A percentile compares a stretch with the other conserved stretches of the same genome.
Evolutionary conservation across 2,888 invertebrate species (phyloP).

Genomic region (Sminthurides aquaticus): DNA sequence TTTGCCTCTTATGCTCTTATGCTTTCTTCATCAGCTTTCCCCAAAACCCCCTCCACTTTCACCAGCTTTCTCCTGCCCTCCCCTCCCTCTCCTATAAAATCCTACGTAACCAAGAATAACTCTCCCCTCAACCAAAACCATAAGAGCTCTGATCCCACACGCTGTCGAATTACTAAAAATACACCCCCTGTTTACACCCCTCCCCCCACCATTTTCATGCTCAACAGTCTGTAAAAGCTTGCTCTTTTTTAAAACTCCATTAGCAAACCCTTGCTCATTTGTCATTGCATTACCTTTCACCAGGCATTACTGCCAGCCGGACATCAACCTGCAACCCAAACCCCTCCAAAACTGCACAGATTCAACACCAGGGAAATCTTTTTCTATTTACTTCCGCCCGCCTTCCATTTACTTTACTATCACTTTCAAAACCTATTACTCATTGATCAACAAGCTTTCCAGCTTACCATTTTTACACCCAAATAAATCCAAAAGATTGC

Average conservation of each 20-base stretch:
- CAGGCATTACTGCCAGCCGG: background rate
- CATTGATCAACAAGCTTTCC: background rate
- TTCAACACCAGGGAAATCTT: constrained; percentile 1
- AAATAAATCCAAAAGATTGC: too few species aligned
- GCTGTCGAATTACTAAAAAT: too few species aligned
- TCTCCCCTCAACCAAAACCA: too few species aligned
- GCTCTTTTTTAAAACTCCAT: background rate
- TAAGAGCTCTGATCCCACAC: too few species aligned
- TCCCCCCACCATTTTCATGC: too few species aligned
- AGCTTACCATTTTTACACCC: too few species aligned
- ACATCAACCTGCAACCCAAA: too few species aligned
- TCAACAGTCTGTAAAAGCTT: too few species aligned
- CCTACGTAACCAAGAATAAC: too few species aligned
- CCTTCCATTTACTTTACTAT: background rate
- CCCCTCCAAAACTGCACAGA: background rate
- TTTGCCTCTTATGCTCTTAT: background rate
- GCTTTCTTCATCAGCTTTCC: background rate
- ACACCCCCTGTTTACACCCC: too few species aligned
- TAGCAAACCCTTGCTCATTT: background rate
- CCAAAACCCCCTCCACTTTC: background rate
- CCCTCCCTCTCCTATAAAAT: too few species aligned
- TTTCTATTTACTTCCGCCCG: background rate
- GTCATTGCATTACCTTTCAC: background rate
- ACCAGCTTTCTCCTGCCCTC: background rate
- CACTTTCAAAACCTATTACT: background rate